Evolutionary conservation across 2,888 invertebrate species (phyloP).

Genomic region (Ophion ellenae): DNA sequence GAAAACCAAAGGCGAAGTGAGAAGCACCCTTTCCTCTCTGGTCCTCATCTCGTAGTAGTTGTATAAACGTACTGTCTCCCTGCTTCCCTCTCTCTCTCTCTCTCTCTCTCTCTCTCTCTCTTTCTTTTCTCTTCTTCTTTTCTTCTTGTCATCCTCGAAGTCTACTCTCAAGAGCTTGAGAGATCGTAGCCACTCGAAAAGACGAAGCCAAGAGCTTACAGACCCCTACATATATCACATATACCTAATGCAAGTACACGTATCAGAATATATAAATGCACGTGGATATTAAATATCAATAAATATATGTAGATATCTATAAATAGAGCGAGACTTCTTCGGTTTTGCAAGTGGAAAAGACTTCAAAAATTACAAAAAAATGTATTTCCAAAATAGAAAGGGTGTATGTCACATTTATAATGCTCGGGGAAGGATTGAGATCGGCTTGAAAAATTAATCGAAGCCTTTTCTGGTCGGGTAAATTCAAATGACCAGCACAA

Average conservation of each 20-base stretch:
- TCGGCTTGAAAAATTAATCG: no score
- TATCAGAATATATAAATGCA: not conserved
- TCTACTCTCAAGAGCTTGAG: conserved; percentile 48
- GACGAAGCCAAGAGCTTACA: conserved; percentile 34
- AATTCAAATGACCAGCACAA: no score
- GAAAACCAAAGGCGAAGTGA: not conserved
- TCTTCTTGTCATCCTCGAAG: conserved; percentile 15
- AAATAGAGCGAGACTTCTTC: not conserved
- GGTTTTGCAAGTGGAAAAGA: no score
- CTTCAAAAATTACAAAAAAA: no score
- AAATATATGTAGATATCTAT: conserved; percentile 10
- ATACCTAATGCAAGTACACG: conserved; percentile 1
- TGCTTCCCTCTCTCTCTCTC: conserved; percentile 11
- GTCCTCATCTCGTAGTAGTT: conserved; percentile 35
- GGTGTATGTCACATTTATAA: no score
- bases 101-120: conserved; percentile 1
- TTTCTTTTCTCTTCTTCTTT: not conserved
- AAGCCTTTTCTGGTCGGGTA: no score
- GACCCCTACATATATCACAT: conserved; percentile 6
- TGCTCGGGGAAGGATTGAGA: no score
- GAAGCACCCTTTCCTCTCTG: conserved; percentile 50
- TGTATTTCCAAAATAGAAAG: no score
- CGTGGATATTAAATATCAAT: conserved; percentile 1
- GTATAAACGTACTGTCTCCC: conserved; percentile 12
- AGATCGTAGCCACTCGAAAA: conserved; percentile 50